Evolutionary conservation across 2,888 invertebrate genomes (phyloP).

Genomic region (Euzetes globulus): DNA sequence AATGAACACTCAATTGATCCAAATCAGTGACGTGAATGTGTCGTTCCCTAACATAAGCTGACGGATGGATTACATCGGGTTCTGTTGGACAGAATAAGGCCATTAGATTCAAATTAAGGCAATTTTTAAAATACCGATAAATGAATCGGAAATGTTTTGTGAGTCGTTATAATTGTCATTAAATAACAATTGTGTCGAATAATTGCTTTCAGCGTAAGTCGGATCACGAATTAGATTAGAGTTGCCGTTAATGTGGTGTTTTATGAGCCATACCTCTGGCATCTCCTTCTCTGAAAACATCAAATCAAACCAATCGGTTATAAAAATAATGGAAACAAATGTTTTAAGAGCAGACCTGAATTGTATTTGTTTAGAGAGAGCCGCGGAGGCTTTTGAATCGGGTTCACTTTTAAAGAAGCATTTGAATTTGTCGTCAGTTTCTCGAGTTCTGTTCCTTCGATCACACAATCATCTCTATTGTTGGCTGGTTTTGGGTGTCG

Average conservation of each 20-base stretch:
- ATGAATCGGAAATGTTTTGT: neutral
- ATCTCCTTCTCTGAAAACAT: neutral
- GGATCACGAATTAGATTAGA: neutral
- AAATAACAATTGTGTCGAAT: neutral
- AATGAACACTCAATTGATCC: constrained; percentile 32
- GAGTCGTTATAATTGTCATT: constrained; percentile 11
- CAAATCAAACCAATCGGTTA: constrained; percentile 2
- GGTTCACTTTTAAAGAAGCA: constrained; percentile 22
- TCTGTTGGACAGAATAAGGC: neutral
- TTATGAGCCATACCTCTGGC: constrained; percentile 33
- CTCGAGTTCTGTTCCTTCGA: constrained; percentile 32
- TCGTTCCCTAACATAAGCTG: constrained; percentile 16
- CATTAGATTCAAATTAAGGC: neutral
- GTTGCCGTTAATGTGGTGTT: constrained; percentile 25
- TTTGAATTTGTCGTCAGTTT: constrained; percentile 30
- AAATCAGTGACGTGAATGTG: neutral
- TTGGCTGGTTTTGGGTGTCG: neutral
- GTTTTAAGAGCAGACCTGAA: neutral
- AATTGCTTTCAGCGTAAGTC: neutral
- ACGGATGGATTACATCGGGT: constrained; percentile 35
- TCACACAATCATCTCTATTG: neutral
- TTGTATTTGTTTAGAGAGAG: neutral
- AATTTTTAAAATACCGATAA: neutral
- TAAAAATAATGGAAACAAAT: neutral
- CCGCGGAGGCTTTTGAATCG: constrained; percentile 35